Conservation (phyloP, 2,113 vertebrate genomes). For the Neopipo cinnamomea region DNA sequence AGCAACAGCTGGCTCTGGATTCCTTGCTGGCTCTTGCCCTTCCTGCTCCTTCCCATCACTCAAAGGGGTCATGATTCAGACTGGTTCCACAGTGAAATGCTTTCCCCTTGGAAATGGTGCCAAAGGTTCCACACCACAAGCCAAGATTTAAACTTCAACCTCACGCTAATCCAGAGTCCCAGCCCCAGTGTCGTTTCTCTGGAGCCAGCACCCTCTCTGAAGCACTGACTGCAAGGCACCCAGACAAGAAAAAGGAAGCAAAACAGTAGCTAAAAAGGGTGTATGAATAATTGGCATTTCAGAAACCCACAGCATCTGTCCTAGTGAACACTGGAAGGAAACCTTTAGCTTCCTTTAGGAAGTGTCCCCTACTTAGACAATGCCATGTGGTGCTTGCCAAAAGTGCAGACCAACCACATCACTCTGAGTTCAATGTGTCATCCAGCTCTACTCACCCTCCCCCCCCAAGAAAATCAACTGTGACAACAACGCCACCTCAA, state of each 20-base stretch:
- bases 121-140: not conserved
- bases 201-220: not conserved
- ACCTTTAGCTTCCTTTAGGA: not conserved
- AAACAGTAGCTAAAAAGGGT: not conserved
- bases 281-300: not conserved
- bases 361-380: not conserved
- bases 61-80: not conserved
- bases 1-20: not conserved
- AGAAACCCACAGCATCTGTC: not conserved
- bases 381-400: not conserved
- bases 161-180: not conserved
- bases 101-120: not conserved
- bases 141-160: not conserved
- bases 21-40: not conserved
- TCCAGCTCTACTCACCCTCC: not conserved
- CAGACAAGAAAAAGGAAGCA: not conserved
- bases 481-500: not conserved
- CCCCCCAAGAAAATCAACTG: not conserved
- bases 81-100: not conserved
- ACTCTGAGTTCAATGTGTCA: not conserved
- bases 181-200: not conserved
- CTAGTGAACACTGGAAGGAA: not conserved
- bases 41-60: not conserved
- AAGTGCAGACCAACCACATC: not conserved
- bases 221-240: not conserved